These are phyloP conservation scores for Synanthedon vespiformis DNA, from an alignment of 2,888 invertebrate genomes.

Conservation along the genomic window DNA sequence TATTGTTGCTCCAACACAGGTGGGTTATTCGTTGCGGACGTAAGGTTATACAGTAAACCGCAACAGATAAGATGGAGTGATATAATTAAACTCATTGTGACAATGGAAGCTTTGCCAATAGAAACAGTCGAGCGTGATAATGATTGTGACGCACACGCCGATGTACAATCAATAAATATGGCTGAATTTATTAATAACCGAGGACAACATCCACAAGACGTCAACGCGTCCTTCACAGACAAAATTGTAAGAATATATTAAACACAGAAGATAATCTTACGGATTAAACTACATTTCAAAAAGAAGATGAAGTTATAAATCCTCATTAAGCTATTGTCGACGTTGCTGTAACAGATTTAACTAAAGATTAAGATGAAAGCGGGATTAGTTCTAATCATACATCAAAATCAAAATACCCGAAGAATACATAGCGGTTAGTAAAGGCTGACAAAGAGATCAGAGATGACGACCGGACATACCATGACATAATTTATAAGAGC, in stretches of 20 bases:
- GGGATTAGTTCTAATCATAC: conserved; percentile 30
- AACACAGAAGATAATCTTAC: conserved; percentile 4
- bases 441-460: conserved; percentile 44
- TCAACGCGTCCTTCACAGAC: conserved; percentile 15
- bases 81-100: conserved; percentile 29
- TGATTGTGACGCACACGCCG: conserved; percentile 23
- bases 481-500: conserved; percentile 56
- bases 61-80: conserved; percentile 27
- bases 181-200: conserved; percentile 7
- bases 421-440: conserved; percentile 31
- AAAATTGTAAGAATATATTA: conserved; percentile 6
- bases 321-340: conserved; percentile 36
- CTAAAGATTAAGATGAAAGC: conserved; percentile 30
- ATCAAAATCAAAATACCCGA: conserved; percentile 36
- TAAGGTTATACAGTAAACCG: conserved; percentile 15
- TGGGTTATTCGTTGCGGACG: conserved; percentile 19
- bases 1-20: conserved; percentile 53
- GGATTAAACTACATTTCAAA: conserved; percentile 9
- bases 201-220: conserved; percentile 4
- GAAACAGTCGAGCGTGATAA: conserved; percentile 46
- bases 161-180: conserved; percentile 47
- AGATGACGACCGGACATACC: conserved; percentile 59
- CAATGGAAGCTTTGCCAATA: conserved; percentile 48
- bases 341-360: conserved; percentile 15
- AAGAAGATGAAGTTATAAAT: conserved; percentile 10